These are phyloP conservation scores for Aphis craccivora DNA, from an alignment of 1,140 invertebrate genomes.

Conservation along the genomic window DNA sequence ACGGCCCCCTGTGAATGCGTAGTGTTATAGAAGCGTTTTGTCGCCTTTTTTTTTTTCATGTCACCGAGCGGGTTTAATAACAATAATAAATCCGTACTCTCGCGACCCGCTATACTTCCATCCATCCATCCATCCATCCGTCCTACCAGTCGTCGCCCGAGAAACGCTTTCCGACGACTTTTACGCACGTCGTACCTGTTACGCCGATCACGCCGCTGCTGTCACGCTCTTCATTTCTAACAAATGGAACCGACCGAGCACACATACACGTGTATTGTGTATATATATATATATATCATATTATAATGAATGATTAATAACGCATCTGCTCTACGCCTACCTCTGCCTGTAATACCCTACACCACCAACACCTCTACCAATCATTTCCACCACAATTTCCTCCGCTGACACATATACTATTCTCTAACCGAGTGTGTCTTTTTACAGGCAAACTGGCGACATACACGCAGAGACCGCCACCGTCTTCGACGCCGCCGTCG, in stretches of 20 bases:
- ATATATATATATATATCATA: neutral
- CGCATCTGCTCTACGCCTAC: neutral
- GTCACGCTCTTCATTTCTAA: neutral
- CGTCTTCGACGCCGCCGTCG: neutral
- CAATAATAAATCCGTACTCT: conserved; percentile 7
- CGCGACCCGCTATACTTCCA: neutral
- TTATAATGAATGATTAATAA: conserved; percentile 28
- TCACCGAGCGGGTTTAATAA: neutral
- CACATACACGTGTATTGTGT: neutral
- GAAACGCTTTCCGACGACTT: neutral
- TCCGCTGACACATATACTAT: too few species aligned
- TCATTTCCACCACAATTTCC: too few species aligned
- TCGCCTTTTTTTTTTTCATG: neutral
- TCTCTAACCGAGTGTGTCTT: neutral
- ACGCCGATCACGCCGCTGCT: neutral
- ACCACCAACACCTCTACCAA: too few species aligned
- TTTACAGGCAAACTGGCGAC: conserved; percentile 41
- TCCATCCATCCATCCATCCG: too few species aligned
- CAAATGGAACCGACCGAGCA: neutral
- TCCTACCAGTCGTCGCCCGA: neutral
- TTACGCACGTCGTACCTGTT: neutral
- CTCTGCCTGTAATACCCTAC: too few species aligned
- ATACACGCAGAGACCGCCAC: neutral
- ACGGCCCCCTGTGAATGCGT: neutral
- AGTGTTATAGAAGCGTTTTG: neutral